Percentiles rank a stretch among this genome's conserved stretches.
Conservation (phyloP, 2,113 vertebrate genomes). For the Chiloscyllium plagiosum region DNA sequence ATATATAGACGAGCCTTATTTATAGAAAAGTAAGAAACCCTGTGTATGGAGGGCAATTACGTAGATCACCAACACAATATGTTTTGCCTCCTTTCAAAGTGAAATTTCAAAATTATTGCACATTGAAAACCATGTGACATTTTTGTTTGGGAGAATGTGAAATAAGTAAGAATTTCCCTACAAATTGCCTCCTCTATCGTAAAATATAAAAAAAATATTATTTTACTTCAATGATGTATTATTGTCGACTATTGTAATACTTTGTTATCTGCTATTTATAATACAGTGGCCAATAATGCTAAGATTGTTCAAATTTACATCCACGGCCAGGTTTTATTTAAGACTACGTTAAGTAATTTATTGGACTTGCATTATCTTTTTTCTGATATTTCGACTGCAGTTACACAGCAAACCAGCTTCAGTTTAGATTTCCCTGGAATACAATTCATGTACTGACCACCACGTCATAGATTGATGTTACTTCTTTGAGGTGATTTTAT, state of each 20-base stretch:
- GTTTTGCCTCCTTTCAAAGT: background rate
- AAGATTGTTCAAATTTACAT: background rate
- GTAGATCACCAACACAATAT: background rate
- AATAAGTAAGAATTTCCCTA: background rate
- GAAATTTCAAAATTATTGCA: background rate
- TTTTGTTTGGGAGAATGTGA: background rate
- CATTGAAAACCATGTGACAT: background rate
- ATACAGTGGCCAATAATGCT: background rate
- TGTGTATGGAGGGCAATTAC: background rate
- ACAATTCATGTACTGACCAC: background rate
- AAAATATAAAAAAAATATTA: background rate
- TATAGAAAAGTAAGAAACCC: conserved; percentile 40
- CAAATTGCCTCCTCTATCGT: background rate
- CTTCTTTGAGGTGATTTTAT: background rate
- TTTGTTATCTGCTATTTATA: background rate
- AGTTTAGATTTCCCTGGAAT: background rate
- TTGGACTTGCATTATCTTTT: background rate
- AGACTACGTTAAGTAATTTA: background rate
- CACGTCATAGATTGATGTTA: background rate
- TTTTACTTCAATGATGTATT: background rate
- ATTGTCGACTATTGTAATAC: background rate
- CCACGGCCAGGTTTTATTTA: background rate
- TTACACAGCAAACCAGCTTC: background rate
- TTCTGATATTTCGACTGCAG: background rate
- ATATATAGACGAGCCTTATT: background rate